Conservation (phyloP, 2,797 vertebrate genomes). For the Thalassophryne amazonica region DNA sequence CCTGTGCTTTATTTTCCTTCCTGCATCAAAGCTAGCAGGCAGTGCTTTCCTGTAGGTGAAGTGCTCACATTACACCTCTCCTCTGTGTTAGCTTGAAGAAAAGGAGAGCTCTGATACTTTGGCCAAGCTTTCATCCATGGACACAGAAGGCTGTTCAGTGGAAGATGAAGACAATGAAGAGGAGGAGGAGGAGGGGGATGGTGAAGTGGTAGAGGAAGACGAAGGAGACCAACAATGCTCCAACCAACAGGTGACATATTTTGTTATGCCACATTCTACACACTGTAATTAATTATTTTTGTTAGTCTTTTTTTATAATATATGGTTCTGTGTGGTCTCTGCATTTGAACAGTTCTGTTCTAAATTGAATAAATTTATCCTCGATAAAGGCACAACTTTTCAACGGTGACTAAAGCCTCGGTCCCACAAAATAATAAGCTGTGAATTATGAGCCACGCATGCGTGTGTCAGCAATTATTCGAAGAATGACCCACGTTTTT, state of each 20-base stretch:
- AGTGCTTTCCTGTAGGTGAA: not conserved
- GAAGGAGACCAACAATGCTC: slow-evolving; percentile 24
- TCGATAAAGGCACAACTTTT: too few species aligned
- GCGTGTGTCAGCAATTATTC: too few species aligned
- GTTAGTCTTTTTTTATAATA: too few species aligned
- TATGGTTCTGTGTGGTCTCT: too few species aligned
- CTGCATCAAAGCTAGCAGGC: not conserved
- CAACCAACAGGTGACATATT: slow-evolving; percentile 41
- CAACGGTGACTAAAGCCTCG: too few species aligned
- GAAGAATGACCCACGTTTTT: too few species aligned
- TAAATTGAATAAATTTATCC: too few species aligned
- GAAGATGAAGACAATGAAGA: slow-evolving; percentile 80
- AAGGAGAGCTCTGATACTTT: slow-evolving; percentile 77
- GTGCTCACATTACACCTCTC: not conserved
- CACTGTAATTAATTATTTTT: too few species aligned
- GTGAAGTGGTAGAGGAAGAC: slow-evolving; percentile 67
- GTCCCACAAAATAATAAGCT: too few species aligned
- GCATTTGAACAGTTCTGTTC: too few species aligned
- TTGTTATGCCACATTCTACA: too few species aligned
- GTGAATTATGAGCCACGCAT: too few species aligned
- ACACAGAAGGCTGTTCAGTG: slow-evolving; percentile 84
- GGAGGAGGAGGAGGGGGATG: slow-evolving; percentile 71
- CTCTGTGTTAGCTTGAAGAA: slow-evolving; percentile 58
- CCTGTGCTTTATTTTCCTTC: not conserved
- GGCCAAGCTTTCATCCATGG: slow-evolving; percentile 83